These are phyloP conservation scores for Lethocerus indicus DNA, from an alignment of 1,140 invertebrate genomes.

Conservation along the genomic window DNA sequence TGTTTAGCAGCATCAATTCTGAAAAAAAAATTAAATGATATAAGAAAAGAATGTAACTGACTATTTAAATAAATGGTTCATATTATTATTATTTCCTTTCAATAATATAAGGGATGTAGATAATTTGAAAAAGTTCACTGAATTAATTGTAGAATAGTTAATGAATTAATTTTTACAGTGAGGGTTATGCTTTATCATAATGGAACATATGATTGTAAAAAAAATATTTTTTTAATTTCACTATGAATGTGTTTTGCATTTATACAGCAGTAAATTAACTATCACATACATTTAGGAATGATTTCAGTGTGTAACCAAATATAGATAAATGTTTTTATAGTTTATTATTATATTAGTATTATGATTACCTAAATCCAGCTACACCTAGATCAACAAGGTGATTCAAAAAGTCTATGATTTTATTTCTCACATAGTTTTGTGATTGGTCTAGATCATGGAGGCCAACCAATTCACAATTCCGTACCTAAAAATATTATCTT, in stretches of 20 bases:
- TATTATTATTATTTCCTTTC: background rate
- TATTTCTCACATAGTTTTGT: constrained; percentile 43
- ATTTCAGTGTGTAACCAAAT: too few relatives aligned
- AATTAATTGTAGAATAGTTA: too few relatives aligned
- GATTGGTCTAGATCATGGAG: constrained; percentile 55
- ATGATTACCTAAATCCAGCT: constrained; percentile 51
- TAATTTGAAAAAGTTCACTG: too few relatives aligned
- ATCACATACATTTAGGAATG: too few relatives aligned
- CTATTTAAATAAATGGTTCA: background rate
- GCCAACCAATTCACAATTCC: constrained; percentile 55
- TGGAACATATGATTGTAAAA: too few relatives aligned
- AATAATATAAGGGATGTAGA: background rate
- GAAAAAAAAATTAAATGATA: constrained; percentile 4
- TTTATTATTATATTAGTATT: too few relatives aligned
- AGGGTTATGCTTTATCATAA: too few relatives aligned
- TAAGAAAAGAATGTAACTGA: background rate
- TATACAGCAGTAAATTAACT: too few relatives aligned
- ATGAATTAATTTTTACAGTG: too few relatives aligned
- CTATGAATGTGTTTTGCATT: too few relatives aligned
- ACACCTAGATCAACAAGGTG: constrained; percentile 54
- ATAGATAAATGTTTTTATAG: too few relatives aligned
- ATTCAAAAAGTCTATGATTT: constrained; percentile 53
- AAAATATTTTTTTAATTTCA: too few relatives aligned
- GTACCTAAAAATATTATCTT: constrained; percentile 27
- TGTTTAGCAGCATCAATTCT: constrained; percentile 61